Conservation (phyloP, 2,888 invertebrate species). For the Acrobasis consociella region DNA sequence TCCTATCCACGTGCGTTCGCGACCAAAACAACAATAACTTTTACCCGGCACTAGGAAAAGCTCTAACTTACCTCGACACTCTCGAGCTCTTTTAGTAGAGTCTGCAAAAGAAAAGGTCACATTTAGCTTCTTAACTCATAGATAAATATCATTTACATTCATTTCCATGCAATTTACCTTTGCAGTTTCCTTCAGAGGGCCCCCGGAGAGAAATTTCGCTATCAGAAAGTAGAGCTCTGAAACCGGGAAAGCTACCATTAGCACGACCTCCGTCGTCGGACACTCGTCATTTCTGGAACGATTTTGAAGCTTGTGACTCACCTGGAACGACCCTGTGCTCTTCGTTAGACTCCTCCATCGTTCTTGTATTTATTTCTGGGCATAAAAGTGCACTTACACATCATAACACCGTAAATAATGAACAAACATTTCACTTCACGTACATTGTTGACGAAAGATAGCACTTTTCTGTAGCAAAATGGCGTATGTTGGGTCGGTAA, state of each 20-base stretch:
- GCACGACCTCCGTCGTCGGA: conserved; percentile 65
- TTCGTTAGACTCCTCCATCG: conserved; percentile 71
- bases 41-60: conserved; percentile 79
- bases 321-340: conserved; percentile 74
- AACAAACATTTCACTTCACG: conserved; percentile 68
- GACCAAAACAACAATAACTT: conserved; percentile 84
- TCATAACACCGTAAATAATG: conserved; percentile 67
- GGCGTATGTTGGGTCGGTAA: conserved; percentile 66
- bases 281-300: conserved; percentile 54
- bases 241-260: conserved; percentile 79
- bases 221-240: conserved; percentile 97
- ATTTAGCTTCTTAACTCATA: conserved; percentile 44
- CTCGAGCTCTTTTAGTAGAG: conserved; percentile 90
- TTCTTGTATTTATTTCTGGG: conserved; percentile 57
- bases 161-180: conserved; percentile 85
- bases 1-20: conserved; percentile 85
- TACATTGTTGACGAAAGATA: conserved; percentile 80
- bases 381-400: conserved; percentile 55
- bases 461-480: conserved; percentile 78
- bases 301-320: conserved; percentile 59
- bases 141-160: conserved; percentile 40
- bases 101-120: conserved; percentile 83
- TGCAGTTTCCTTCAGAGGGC: conserved; percentile 92
- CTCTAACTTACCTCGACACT: conserved; percentile 88
- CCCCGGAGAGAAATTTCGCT: conserved; percentile 93